Percentiles rank a stretch among this genome's conserved stretches.
These are phyloP conservation scores for Cyrtodaria siliqua DNA, from an alignment of 2,888 invertebrate genomes.

Conservation along the genomic window DNA sequence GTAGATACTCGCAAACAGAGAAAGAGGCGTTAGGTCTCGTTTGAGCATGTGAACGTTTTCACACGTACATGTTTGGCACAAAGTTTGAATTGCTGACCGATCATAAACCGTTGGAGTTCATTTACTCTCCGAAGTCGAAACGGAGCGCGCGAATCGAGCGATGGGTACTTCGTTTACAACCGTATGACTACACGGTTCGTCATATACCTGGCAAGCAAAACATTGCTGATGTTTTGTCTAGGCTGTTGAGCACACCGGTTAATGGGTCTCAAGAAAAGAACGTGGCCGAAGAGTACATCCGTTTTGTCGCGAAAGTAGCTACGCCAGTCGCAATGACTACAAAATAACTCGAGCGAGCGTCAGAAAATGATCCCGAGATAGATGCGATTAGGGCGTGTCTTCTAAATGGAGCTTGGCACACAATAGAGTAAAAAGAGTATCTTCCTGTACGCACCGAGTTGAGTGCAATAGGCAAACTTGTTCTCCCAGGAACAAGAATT, in stretches of 20 bases:
- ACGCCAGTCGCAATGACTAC: no score
- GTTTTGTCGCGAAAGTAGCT: no score
- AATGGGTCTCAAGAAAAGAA: no score
- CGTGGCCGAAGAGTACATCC: no score
- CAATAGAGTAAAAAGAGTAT: no score
- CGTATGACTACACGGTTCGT: constrained; percentile 46
- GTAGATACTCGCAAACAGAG: constrained; percentile 57
- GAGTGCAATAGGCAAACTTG: no score
- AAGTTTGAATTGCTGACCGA: constrained; percentile 24
- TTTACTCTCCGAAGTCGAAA: constrained; percentile 65
- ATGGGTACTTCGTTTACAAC: constrained; percentile 63
- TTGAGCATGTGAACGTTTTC: constrained; percentile 71
- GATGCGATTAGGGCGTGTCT: no score
- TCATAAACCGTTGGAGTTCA: constrained; percentile 47
- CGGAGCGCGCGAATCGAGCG: constrained; percentile 70
- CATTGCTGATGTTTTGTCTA: constrained; percentile 41
- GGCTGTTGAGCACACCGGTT: constrained; percentile 25
- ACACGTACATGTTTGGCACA: constrained; percentile 13
- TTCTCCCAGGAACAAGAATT: no score
- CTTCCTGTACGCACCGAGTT: no score
- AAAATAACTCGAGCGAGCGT: no score
- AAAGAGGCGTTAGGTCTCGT: constrained; percentile 32
- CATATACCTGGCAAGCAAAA: constrained; percentile 39
- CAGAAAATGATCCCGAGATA: no score
- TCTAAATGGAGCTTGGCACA: no score